Conservation (phyloP, 2,797 vertebrate genomes). For the Muscicapa comitata region DNA sequence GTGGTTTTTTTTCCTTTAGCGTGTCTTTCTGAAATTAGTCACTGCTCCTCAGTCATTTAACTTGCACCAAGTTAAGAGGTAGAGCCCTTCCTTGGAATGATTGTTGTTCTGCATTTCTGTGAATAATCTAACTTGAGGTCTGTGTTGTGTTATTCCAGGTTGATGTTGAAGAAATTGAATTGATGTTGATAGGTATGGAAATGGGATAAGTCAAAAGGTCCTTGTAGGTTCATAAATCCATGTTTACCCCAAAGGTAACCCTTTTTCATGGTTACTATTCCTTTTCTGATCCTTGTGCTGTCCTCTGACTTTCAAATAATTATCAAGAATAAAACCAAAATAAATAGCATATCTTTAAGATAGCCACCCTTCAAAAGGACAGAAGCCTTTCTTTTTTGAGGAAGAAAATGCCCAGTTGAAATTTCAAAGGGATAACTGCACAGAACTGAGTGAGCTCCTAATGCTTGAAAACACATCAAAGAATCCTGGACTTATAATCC, state of each 20-base stretch:
- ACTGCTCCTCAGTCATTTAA: neutral
- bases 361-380: neutral
- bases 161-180: neutral
- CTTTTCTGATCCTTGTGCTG: neutral
- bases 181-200: neutral
- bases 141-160: neutral
- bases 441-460: conserved; percentile 3
- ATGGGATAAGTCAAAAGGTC: neutral
- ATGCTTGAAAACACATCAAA: conserved; percentile 54
- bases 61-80: neutral
- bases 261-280: neutral
- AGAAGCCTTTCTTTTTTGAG: neutral
- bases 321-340: neutral
- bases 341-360: neutral
- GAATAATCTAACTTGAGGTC: neutral
- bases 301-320: neutral
- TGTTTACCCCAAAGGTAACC: neutral
- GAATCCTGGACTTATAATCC: neutral
- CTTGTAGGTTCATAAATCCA: neutral
- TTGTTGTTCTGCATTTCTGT: neutral
- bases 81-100: neutral
- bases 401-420: conserved; percentile 24
- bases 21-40: neutral
- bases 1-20: neutral
- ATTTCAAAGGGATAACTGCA: conserved; percentile 40